Evolutionary conservation across 35 echinoderm and acorn worm species (phyloP), one percentile per base, ranked within the genome.

Genomic region (Holothuria glaberrima): DNA sequence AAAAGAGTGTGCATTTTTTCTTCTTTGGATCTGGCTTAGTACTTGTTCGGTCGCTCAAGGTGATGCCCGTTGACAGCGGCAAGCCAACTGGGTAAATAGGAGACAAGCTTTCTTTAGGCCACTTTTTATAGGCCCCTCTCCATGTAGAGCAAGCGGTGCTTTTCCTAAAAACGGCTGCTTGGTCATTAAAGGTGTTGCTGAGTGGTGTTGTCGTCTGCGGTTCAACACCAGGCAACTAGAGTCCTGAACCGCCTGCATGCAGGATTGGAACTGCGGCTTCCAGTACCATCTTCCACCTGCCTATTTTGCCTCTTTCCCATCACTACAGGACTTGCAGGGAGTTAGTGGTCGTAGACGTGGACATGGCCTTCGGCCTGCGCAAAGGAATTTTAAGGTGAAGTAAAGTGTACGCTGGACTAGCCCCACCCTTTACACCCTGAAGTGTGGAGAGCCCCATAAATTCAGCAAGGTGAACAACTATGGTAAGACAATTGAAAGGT

Each of bases 11-110:
- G 33, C 13, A 62, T 18, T 85, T 66, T 30, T 34, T 90, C 30
- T 79, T 92, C 56, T 81, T 89, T 83, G 71, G 19, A 16, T 46
- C 44, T 46, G 4, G 44, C 4, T 46, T 46, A 4, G 44, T 46
- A 46, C 18, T 89, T 67, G 17, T 81, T 88, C 72, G 68, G 89
- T 86, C 91, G 83, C 91, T 27, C 57, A 21, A 35, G 83, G 68
- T 89, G 91, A 89, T 89, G 91, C 86, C 91, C 86, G 91, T 93
- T 89, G 91, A 86, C 91, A 30, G 91, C 91, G 85, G 91, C 38
- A 82, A 80, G 91, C 91, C 73, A 93, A 93, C 86, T 89, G 59
- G 75, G 91, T 46, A 22, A 50, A 17, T 4, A 12, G 73, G 70
- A 93, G 63, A 89, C 66, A 59, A 93, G 91, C 92, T 90, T 93